A percentile compares a stretch with the other conserved stretches of the same genome.
Conservation (phyloP, 2,797 vertebrate species). For the Sebastes vulpes region DNA sequence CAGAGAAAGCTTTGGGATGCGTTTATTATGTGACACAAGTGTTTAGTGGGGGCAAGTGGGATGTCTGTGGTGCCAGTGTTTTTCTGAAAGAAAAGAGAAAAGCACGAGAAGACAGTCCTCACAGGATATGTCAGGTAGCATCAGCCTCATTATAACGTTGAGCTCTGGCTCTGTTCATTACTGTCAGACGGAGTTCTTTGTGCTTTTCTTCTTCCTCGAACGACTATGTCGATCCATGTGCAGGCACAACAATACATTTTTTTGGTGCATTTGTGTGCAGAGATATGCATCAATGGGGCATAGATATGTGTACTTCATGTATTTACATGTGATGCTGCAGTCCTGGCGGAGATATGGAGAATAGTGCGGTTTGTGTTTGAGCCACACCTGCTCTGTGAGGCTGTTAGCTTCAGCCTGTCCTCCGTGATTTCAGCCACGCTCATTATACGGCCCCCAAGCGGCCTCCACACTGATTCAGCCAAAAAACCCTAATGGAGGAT, state of each 20-base stretch:
- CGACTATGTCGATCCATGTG: not conserved
- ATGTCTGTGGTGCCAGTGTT: slow-evolving; percentile 9
- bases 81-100: slow-evolving; percentile 35
- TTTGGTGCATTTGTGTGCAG: not conserved
- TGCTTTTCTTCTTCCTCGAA: not conserved
- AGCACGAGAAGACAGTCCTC: slow-evolving; percentile 28
- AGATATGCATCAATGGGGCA: not conserved
- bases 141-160: slow-evolving; percentile 45
- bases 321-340: not conserved
- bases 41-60: slow-evolving; percentile 46
- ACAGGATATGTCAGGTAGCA: slow-evolving; percentile 42
- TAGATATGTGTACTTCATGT: not conserved
- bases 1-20: slow-evolving; percentile 41
- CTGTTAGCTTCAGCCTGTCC: slow-evolving; percentile 59
- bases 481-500: slow-evolving; percentile 76
- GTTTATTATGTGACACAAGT: slow-evolving; percentile 55
- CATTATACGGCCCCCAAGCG: slow-evolving; percentile 74
- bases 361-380: slow-evolving; percentile 33
- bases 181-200: slow-evolving; percentile 25
- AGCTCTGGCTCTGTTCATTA: slow-evolving; percentile 34
- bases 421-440: slow-evolving; percentile 73
- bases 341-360: slow-evolving; percentile 15
- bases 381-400: slow-evolving; percentile 64
- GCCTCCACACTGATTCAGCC: slow-evolving; percentile 75
- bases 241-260: not conserved